Base-by-base conservation (phyloP, 2,888 invertebrate genomes). In the Harpalus rubripes region DNA sequence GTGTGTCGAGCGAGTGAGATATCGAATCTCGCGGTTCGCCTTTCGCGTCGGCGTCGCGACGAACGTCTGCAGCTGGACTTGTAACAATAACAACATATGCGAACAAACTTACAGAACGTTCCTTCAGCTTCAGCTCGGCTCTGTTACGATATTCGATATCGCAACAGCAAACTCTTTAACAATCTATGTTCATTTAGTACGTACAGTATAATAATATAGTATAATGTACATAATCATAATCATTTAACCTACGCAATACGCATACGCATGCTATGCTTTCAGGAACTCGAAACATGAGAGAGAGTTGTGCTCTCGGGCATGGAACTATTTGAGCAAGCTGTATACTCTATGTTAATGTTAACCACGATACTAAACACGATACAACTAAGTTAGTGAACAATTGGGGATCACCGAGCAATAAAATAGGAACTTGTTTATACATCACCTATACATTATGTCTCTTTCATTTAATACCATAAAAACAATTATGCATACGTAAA, bases 351-450 rank as follows among this genome's bases (percentile, higher is more conserved):
- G 32, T 79, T 80, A 26, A 41, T 32, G 44, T 52, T 85, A 85
- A 68, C 81, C 81, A 81, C 85, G 76, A 81, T 74, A 76, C 81
- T 81, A 81, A 85, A 89, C 90, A 90, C 90, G 88, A 91, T 90
- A 91, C 90, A 90, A 90, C 88, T 89, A 88, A 90, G 86, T 85
- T 89, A 90, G 90, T 91, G 91, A 91, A 91, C 90, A 90, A 89
- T 90, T 90, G 90, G 87, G 87, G 87, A 89, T 91, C 91, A 91
- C 91, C 91, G 91, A 91, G 90, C 91, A 91, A 91, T 85, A 91
- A 91, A 91, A 91, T 91, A 91, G 91, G 91, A 91, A 91, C 91
- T 91, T 91, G 90, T 86, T 90, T 90, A 91, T 91, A 91, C 91
- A 91, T 91, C 91, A 91, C 91, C 91, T 91, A 91, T 91, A 91